Evolutionary conservation across 1,140 invertebrate genomes (phyloP), one percentile per base, ranked within the genome.

Genomic region (Phymastichus coffea): DNA sequence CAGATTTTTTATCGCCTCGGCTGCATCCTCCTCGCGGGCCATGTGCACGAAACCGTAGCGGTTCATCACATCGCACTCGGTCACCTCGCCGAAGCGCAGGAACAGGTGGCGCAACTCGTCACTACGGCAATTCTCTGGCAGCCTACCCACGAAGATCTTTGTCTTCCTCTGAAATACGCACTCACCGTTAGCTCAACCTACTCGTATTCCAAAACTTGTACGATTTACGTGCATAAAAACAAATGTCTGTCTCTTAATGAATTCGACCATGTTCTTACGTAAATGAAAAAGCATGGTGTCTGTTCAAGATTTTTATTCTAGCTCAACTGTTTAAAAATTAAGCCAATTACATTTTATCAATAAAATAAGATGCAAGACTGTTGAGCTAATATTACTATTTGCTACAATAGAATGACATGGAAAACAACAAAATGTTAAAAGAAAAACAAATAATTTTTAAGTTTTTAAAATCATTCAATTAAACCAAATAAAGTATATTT

Each of bases 11-110:
- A 80, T 80, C 7, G 78, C 77, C 8, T 73, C 67, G 4, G 73
- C 78, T 4, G 78, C 78, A 28, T 80, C 78, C 54, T 80, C 77
- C 63, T 78, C 78, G 0, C 76, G 67, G 10, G 78, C 77, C 78
- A 79, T 79, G 63, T 80, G 78, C 8, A 80, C 78, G 63, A 80
- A 80, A 23, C 75, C 77, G 53, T 80, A 80, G 38, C 77, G 73
- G 60, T 79, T 77, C 77, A 77, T 79, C 17, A 80, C 77, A 59
- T 80, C 78, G 46, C 78, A 80, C 57, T 80, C 78, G 0, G 78
- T 80, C 6, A 79, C 78, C 43, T 78, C 78, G 12, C 78, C 78
- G 28, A 74, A 80, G 14, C 78, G 76, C 12, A 74, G 64, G 59
- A 80, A 80, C 43, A 80, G 70, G 64, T 76, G 71, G 46, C 76